Conservation (phyloP, 2,113 vertebrate species). For the Anas platyrhynchos region DNA sequence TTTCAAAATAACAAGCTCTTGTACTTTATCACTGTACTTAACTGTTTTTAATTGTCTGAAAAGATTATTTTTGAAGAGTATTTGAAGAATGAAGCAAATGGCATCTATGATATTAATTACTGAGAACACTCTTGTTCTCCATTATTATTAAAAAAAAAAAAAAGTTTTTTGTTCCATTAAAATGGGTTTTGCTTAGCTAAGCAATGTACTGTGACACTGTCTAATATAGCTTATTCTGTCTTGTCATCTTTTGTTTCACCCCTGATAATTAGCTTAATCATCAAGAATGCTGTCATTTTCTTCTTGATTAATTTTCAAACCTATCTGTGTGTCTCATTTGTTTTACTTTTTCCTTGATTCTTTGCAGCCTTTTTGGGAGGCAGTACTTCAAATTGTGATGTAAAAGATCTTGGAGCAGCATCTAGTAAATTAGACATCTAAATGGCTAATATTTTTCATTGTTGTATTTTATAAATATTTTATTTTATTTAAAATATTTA, state of each 20-base stretch:
- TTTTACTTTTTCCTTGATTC: conserved; percentile 17
- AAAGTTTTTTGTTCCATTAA: not conserved
- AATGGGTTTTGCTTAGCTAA: not conserved
- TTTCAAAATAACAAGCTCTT: not conserved
- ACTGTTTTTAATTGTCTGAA: not conserved
- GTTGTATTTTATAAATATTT: not conserved
- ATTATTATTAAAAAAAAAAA: not conserved
- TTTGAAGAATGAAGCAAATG: not conserved
- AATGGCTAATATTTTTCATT: not conserved
- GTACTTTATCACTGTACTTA: not conserved
- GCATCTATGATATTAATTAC: not conserved
- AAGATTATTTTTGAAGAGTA: not conserved
- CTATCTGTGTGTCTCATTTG: conserved; percentile 11
- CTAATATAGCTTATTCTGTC: not conserved
- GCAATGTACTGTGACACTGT: not conserved
- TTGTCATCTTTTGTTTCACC: conserved; percentile 23
- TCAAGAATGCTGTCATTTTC: conserved; percentile 19
- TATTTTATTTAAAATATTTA: not conserved
- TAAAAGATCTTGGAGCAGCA: not conserved
- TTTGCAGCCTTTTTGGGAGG: not conserved
- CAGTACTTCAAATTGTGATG: not conserved
- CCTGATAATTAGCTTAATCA: conserved; percentile 23
- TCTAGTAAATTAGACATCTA: not conserved
- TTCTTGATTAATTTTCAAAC: conserved; percentile 50
- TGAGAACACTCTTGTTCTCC: not conserved